Conservation (phyloP, 2,888 invertebrate species). For the Drosophila meridiana region DNA sequence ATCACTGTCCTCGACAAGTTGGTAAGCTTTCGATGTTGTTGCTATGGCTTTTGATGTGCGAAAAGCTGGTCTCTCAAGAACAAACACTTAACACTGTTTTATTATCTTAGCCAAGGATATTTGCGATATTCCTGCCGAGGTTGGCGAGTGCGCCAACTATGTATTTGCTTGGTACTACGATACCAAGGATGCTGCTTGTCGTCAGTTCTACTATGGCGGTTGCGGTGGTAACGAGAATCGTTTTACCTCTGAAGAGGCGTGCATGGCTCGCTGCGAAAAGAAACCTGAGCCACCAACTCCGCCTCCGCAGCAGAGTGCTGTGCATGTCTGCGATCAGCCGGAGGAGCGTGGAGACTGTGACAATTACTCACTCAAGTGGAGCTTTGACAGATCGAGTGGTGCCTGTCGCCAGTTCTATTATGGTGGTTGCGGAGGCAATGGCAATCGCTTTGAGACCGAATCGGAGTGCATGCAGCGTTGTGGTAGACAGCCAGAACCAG, state of each 20-base stretch:
- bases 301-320: slow-evolving; percentile 41
- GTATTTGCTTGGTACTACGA: slow-evolving; percentile 93
- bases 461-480: slow-evolving; percentile 89
- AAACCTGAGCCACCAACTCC: slow-evolving; percentile 84
- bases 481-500: slow-evolving; percentile 82
- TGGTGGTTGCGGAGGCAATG: slow-evolving; percentile 96
- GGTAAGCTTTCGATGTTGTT: slow-evolving; percentile 87
- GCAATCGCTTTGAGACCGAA: slow-evolving; percentile 91
- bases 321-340: slow-evolving; percentile 88
- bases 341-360: slow-evolving; percentile 91
- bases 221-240: slow-evolving; percentile 97
- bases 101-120: slow-evolving; percentile 87
- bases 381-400: slow-evolving; percentile 90
- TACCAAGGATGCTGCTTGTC: slow-evolving; percentile 90
- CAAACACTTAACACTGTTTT: slow-evolving; percentile 19
- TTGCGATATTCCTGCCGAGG: slow-evolving; percentile 91
- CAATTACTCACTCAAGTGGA: slow-evolving; percentile 91
- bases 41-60: slow-evolving; percentile 68
- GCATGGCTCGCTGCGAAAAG: slow-evolving; percentile 88
- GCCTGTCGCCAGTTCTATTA: slow-evolving; percentile 93
- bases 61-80: neutral
- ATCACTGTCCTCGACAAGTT: slow-evolving; percentile 91
- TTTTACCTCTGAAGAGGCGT: slow-evolving; percentile 89
- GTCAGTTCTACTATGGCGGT: slow-evolving; percentile 94
- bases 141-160: slow-evolving; percentile 92